Conservation (phyloP, 2,797 vertebrate species). For the Anolis apletophallus region DNA sequence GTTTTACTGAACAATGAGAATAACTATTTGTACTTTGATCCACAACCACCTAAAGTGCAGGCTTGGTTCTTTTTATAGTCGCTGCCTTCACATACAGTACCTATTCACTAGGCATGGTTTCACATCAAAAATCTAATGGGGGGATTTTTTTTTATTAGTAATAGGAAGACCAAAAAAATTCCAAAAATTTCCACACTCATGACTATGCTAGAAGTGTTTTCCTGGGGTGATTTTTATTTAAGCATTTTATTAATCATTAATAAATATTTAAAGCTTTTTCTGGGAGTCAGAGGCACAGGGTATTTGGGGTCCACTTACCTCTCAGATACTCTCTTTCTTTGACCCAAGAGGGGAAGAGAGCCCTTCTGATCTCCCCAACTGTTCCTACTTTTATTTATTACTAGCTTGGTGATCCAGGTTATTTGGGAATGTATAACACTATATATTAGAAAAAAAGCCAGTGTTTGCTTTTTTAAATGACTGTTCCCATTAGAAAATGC, state of each 20-base stretch:
- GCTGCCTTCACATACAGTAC: background rate
- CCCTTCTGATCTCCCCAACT: too few relatives aligned
- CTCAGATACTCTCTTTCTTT: background rate
- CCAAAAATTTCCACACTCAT: slow-evolving; percentile 41
- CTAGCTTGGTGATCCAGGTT: too few relatives aligned
- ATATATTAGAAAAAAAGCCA: too few relatives aligned
- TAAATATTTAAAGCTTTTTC: slow-evolving; percentile 10
- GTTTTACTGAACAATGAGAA: slow-evolving; percentile 76
- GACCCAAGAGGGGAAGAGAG: background rate
- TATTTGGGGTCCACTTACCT: background rate
- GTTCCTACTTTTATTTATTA: background rate
- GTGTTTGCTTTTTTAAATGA: too few relatives aligned
- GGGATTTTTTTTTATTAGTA: too few relatives aligned
- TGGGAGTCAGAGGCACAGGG: background rate
- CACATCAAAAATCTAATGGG: too few relatives aligned
- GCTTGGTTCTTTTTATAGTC: slow-evolving; percentile 48
- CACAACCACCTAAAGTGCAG: slow-evolving; percentile 62
- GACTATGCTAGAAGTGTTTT: slow-evolving; percentile 1
- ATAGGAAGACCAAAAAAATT: too few relatives aligned
- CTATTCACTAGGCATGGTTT: too few relatives aligned
- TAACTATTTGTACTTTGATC: slow-evolving; percentile 79
- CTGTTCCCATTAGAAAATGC: too few relatives aligned
- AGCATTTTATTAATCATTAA: background rate
- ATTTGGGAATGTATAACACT: too few relatives aligned
- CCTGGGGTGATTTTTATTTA: background rate